Evolutionary conservation across 2,888 invertebrate species (phyloP), one percentile per base, ranked within the genome.

Genomic region (Phanerotoma sp.): DNA sequence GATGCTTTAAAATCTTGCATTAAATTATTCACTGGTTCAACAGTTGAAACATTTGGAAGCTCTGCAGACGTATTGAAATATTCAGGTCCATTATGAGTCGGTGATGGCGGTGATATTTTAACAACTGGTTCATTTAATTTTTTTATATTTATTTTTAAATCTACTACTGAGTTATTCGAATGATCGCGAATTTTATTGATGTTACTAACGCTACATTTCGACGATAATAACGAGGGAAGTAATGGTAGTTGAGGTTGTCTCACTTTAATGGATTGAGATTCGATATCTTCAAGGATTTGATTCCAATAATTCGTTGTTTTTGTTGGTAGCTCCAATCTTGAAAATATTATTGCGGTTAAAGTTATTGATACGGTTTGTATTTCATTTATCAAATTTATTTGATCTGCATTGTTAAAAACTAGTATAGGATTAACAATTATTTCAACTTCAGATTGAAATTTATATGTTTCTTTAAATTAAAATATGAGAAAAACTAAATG

Each of bases 221-320:
- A 30, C 41, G 16, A 57, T 50, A n/a, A n/a, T n/a, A n/a, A n/a
- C n/a, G n/a, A n/a, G n/a, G n/a, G n/a, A n/a, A n/a, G n/a, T n/a
- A 54, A 62, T 53, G n/a, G 16, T n/a, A n/a, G n/a, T n/a, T n/a
- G n/a, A 38, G 68, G 60, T 51, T 64, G 47, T 64, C 72, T 73
- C 70, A 75, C 74, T 66, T 58, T 63, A 22, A 28, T 33, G 37
- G 66, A 50, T 32, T 55, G 68, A 28, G 57, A 60, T 37, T 70
- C 72, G n/a, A 70, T 58, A 1, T 70, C 62, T 2, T 58, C 57
- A 55, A 66, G 67, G 15, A 73, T 57, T 32, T 66, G 59, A 7
- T 63, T 37, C 74, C 74, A 74, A 21, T 73, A 71, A 22, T 56
- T 67, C 2, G 68, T 66, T 13, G 57, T 60, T 37, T 59, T 57